Evolutionary conservation across 2,797 vertebrate genomes (phyloP), one percentile per base, ranked within the genome.

Genomic region (Silurus lanzhouensis): DNA sequence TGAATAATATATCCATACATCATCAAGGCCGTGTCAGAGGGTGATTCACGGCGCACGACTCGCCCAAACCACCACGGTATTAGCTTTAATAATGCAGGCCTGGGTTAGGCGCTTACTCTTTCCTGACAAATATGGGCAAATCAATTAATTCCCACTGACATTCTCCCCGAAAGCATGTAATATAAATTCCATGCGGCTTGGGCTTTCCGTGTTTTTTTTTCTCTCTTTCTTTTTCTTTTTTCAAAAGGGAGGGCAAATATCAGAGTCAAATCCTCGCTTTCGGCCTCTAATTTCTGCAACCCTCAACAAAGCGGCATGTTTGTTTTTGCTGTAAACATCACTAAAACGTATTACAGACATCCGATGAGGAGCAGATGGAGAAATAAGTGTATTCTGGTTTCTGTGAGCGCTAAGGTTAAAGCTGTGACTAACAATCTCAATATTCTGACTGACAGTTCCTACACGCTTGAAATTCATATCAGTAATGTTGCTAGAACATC

Each of bases 1-100:
- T 93, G 92, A 95, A 95, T 95, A 94, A 95, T 95, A 94, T 93
- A 95, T 94, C 93, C 91, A 94, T 95, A 94, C 90, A 94, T 94
- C 92, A 93, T 92, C 82, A 90, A 92, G 91, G 90, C 91, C 91
- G 84, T 92, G 93, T 94, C 91, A 93, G 92, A 92, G 92, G 93
- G 93, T 95, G 94, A 94, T 94, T 95, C 93, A 94, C 90, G 92
- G 91, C 88, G 86, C 92, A 93, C 91, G 93, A 93, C 90, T 92
- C 82, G 88, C 89, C 92, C 89, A 94, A 95, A 93, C 89, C 92
- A 89, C 92, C 88, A 90, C 90, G 92, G 92, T 94, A 94, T 95
- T 95, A 94, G 94, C 92, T 95, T 94, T 95, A 95, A 95, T 95
- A 95, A 95, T 94, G 94, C 93, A 94, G 91, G 68, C 89, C 90